Conservation (phyloP, 2,113 vertebrate species). For the Probosciger aterrimus region DNA sequence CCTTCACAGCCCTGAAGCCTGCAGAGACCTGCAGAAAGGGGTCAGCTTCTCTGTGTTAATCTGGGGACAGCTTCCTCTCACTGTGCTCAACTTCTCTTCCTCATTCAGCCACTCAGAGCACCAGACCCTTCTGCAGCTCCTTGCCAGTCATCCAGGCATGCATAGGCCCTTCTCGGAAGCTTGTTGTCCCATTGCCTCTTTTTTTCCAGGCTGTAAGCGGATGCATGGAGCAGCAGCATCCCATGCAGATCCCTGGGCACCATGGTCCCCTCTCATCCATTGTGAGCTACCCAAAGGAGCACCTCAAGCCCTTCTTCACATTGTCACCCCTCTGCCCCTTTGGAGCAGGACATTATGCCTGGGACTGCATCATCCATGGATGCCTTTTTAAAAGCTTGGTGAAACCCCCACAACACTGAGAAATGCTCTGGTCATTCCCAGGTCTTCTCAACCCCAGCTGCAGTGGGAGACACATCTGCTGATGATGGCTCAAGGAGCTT, state of each 20-base stretch:
- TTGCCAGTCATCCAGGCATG: background rate
- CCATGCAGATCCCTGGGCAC: background rate
- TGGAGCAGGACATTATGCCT: background rate
- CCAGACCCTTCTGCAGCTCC: background rate
- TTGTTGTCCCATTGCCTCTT: background rate
- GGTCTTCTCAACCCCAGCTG: background rate
- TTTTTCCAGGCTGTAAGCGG: background rate
- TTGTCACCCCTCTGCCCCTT: background rate
- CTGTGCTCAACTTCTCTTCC: background rate
- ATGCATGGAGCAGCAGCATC: background rate
- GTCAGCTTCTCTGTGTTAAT: background rate
- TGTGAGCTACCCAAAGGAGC: background rate
- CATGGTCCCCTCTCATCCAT: accelerated
- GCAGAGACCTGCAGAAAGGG: background rate
- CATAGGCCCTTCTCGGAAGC: background rate
- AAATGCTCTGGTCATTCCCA: background rate
- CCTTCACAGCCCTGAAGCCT: background rate
- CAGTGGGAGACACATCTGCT: background rate
- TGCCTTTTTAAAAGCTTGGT: background rate
- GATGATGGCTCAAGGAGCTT: background rate
- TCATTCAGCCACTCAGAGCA: background rate
- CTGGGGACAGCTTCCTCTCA: background rate
- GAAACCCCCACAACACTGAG: background rate
- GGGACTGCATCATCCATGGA: background rate
- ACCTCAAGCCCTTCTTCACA: background rate